Base-by-base conservation (phyloP, 35 echinoderm and acorn worm species). In the Apostichopus japonicus region DNA sequence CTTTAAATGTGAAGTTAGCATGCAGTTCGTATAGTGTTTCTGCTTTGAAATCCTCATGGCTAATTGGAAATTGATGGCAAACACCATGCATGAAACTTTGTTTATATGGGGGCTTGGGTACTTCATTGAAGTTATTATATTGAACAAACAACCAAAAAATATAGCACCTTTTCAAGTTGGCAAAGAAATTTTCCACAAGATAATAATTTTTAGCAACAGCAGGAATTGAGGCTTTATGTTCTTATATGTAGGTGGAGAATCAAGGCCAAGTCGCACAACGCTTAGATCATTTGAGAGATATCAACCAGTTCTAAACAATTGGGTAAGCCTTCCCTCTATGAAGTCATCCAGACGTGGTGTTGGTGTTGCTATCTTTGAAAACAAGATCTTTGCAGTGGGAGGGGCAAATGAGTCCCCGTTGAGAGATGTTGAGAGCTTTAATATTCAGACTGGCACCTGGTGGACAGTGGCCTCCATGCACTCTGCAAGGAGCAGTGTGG, bases 401-500 rank as follows among this genome's bases (percentile, higher is more conserved):
- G 97, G 97, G 11, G 93, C 97, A 15, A 92, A 96, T 67, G 90
- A 89, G 54, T 55, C 87, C 4, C 93, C 93, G 1, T 90, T 99
- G 56, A 93, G 90, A 51, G 91, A 87, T 11, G 93, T 94, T 14
- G 97, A 99, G 86, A 94, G 97, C 33, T 99, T 93, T 88, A 95
- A 99, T 77, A 87, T 93, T 10, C 95, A 96, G 84, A 96, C 93
- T 4, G 93, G 94, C 17, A 78, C 56, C 11, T 99, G 97, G 97
- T 55, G 97, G 80, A 93, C 81, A 15, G 88, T 96, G 62, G 92
- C 97, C 1, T 89, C 93, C 54, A 94, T 99, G 91, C 91, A 95
- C 24, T 93, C 92, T 22, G 56, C 87, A 19, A 86, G 97, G 80
- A 99, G 97, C 82, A 99, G 97, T 79, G 97, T 99, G 22, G 97